phyloP scores from a whole-genome alignment of 53 echinoderm and acorn worm genomes.

The Glandiceps talaboti region DNA sequence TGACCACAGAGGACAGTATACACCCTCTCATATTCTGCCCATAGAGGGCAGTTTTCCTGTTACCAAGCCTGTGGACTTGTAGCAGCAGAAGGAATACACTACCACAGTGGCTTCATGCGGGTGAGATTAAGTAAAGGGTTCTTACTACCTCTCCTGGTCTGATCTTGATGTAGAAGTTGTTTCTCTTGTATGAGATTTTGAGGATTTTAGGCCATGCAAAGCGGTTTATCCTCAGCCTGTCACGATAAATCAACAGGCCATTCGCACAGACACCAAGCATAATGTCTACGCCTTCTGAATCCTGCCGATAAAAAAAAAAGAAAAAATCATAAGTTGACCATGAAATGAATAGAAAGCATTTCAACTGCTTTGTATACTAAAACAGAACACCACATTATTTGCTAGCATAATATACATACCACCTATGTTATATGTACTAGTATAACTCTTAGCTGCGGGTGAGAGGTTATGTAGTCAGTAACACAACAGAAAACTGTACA shows the following conservation, averaged over 20 bases:
- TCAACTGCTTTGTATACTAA: no score
- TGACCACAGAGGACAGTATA: neutral
- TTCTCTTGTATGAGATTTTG: conserved; percentile 97
- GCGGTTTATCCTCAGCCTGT: conserved; percentile 95
- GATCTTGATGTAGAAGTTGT: conserved; percentile 99
- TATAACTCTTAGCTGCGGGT: no score
- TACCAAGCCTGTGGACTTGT: neutral
- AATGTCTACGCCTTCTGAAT: conserved; percentile 99
- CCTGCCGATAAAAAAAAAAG: conserved; percentile 26
- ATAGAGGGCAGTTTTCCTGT: no score
- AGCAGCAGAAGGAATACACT: neutral
- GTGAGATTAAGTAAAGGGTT: neutral
- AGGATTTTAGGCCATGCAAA: conserved; percentile 99
- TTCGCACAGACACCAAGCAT: conserved; percentile 98
- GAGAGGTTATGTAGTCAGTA: no score
- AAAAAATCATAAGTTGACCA: neutral
- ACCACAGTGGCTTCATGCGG: neutral
- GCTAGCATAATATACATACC: no score
- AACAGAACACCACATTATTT: no score
- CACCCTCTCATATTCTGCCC: neutral
- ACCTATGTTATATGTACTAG: no score
- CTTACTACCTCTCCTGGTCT: conserved; percentile 87
- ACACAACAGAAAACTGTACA: no score
- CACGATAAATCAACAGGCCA: conserved; percentile 93
- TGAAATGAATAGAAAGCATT: no score